phyloP scores from a whole-genome alignment of 2,113 vertebrate species.

The Nyctibius bracteatus region DNA sequence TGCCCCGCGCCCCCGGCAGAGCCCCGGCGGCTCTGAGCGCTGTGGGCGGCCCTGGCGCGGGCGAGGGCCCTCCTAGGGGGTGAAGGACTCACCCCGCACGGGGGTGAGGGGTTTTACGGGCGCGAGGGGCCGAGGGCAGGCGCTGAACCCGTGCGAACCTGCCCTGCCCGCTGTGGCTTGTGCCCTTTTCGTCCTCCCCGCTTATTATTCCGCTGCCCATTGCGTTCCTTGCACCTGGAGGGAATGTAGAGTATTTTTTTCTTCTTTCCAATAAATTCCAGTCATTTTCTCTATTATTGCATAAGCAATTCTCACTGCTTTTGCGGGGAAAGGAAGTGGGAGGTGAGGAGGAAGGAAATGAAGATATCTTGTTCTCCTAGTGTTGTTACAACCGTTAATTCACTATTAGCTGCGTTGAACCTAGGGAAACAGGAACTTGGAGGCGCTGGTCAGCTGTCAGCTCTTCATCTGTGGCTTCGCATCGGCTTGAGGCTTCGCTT shows the following conservation, averaged over 20 bases:
- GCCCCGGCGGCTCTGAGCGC: background rate
- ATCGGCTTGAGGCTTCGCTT: background rate
- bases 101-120: background rate
- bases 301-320: background rate
- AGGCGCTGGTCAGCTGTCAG: background rate
- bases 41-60: background rate
- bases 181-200: accelerated
- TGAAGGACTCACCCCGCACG: too few species aligned
- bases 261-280: background rate
- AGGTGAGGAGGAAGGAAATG: slow-evolving; percentile 30
- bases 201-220: accelerated
- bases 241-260: accelerated
- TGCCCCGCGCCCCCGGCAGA: background rate
- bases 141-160: accelerated
- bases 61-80: too few species aligned
- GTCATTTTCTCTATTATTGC: background rate
- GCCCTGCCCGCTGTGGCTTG: background rate
- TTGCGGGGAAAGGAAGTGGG: background rate
- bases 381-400: background rate
- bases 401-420: background rate
- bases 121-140: background rate
- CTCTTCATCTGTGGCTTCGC: background rate
- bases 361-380: background rate
- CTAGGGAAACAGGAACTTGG: background rate
- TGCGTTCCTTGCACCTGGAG: background rate